Percentiles rank a stretch among this genome's conserved stretches.
Evolutionary conservation across 2,888 invertebrate genomes (phyloP).

Genomic region (Lathronympha strigana): DNA sequence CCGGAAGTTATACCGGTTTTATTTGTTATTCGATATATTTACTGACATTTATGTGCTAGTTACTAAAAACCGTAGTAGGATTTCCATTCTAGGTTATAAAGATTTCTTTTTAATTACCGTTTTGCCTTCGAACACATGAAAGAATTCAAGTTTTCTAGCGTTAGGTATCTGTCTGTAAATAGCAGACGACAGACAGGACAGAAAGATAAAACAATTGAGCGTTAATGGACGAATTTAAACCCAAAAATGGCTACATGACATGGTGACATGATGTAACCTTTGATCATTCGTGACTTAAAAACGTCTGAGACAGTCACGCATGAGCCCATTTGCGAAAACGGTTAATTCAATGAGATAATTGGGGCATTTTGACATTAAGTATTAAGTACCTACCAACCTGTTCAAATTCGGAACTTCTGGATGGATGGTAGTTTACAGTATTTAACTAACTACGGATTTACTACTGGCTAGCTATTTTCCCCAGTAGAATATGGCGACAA

Average conservation of each 20-base stretch:
- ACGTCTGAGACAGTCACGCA: constrained; percentile 16
- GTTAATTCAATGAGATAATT: constrained; percentile 15
- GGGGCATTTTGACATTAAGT: constrained; percentile 3
- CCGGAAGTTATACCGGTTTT: constrained; percentile 18
- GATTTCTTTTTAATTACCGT: neutral
- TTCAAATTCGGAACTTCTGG: constrained; percentile 5
- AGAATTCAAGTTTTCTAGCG: no score
- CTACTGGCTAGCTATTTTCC: no score
- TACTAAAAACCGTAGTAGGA: neutral
- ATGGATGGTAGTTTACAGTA: no score
- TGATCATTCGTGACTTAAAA: constrained; percentile 9
- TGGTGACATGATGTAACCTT: neutral
- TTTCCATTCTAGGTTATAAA: neutral
- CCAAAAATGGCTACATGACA: neutral
- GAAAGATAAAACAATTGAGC: neutral
- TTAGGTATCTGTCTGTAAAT: no score
- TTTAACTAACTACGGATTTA: no score
- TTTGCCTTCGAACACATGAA: no score
- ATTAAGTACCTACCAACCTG: no score
- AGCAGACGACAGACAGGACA: neutral
- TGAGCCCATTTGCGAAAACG: constrained; percentile 14
- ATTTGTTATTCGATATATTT: constrained; percentile 7
- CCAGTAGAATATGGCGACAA: no score
- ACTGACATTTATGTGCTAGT: constrained; percentile 7
- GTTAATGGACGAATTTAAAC: neutral